Evolutionary conservation across 2,888 invertebrate species (phyloP).

Genomic region (Halictus ligatus): DNA sequence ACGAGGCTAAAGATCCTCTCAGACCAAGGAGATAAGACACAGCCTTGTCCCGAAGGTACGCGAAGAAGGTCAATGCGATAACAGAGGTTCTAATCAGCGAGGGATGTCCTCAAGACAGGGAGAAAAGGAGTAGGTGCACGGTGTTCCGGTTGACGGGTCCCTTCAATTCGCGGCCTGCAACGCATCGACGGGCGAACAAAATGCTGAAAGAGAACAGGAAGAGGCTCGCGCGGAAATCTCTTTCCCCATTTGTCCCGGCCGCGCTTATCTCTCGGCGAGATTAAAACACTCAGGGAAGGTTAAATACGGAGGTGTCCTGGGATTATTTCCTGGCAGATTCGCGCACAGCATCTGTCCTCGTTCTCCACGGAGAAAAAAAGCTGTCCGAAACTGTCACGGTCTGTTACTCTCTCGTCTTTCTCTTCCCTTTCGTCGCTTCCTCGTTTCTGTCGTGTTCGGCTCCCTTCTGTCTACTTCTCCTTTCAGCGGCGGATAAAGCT

Average conservation of each 20-base stretch:
- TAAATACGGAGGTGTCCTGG: conserved; percentile 18
- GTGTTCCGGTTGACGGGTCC: conserved; percentile 20
- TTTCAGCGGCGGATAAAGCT: too few relatives aligned
- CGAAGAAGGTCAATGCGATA: neutral
- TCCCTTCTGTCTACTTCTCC: neutral
- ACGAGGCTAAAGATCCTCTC: neutral
- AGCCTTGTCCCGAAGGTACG: too few relatives aligned
- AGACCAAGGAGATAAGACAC: too few relatives aligned
- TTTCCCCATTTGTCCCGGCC: neutral
- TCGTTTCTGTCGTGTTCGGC: neutral
- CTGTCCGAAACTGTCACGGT: neutral
- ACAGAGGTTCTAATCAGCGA: conserved; percentile 43
- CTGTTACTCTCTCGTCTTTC: neutral
- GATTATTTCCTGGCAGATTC: conserved; percentile 9
- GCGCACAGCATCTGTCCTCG: neutral
- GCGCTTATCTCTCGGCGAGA: conserved; percentile 18
- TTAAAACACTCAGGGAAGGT: conserved; percentile 33
- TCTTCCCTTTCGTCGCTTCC: neutral
- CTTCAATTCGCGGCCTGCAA: conserved; percentile 2
- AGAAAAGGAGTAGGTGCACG: neutral
- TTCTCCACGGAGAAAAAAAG: neutral
- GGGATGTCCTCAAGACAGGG: neutral
- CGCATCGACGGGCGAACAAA: conserved; percentile 16
- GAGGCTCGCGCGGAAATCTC: neutral
- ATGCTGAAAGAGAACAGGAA: neutral